These are phyloP conservation scores for Ramphastos sulfuratus DNA, from an alignment of 2,113 vertebrate genomes.

Conservation along the genomic window DNA sequence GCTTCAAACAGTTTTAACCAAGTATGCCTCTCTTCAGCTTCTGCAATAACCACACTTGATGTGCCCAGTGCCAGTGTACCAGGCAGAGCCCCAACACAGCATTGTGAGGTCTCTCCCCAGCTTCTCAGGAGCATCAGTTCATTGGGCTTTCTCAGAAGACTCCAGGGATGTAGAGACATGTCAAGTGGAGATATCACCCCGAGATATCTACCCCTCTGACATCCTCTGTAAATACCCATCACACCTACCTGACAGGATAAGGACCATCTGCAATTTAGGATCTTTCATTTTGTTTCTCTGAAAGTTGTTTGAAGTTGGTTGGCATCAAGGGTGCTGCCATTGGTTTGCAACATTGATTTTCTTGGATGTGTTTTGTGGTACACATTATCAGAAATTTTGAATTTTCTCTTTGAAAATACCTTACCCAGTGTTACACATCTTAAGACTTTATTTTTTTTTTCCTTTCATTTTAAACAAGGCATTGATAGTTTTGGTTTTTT, in stretches of 20 bases:
- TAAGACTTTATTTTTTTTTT: background rate
- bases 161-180: rapidly evolving
- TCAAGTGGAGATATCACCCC: background rate
- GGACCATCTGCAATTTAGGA: background rate
- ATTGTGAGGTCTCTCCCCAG: background rate
- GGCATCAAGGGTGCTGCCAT: background rate
- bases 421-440: background rate
- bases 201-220: background rate
- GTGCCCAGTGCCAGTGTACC: background rate
- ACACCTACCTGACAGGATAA: background rate
- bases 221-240: background rate
- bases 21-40: background rate
- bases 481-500: background rate
- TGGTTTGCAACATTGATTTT: background rate
- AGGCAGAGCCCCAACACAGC: background rate
- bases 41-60: background rate
- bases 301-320: background rate
- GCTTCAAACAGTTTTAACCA: background rate
- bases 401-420: background rate
- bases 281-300: background rate
- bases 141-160: background rate
- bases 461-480: background rate
- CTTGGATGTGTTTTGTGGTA: background rate
- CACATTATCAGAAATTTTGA: background rate
- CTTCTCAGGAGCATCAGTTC: background rate